A percentile compares a stretch with the other conserved stretches of the same genome.
These are phyloP conservation scores for Pomatostomus ruficeps DNA, from an alignment of 2,113 vertebrate genomes.

Conservation along the genomic window DNA sequence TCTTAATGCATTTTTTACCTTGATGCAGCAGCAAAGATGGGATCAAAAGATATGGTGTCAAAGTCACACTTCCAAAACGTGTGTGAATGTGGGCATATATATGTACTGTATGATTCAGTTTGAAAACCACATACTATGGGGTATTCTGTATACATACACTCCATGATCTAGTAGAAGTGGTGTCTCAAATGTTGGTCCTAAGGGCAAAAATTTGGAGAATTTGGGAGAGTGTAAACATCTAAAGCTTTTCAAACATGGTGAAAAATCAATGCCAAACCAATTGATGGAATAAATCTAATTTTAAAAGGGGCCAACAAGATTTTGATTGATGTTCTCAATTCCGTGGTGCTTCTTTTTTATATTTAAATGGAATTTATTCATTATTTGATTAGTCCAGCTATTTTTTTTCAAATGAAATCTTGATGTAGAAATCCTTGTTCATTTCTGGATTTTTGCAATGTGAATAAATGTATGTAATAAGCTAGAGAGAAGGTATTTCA, in stretches of 20 bases:
- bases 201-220: background rate
- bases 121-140: background rate
- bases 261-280: background rate
- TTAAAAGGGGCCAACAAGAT: background rate
- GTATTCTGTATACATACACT: rapidly evolving
- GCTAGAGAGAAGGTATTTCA: background rate
- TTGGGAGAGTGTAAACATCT: background rate
- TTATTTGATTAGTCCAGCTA: background rate
- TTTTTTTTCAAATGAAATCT: background rate
- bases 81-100: background rate
- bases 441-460: background rate
- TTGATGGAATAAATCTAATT: background rate
- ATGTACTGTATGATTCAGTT: background rate
- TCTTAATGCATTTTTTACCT: background rate
- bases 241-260: background rate
- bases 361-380: background rate
- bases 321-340: background rate
- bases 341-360: background rate
- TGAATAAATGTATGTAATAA: background rate
- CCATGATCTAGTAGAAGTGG: background rate
- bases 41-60: background rate
- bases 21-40: background rate
- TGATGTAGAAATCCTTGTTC: background rate
- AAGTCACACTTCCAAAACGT: background rate
- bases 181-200: background rate